A percentile compares a stretch with the other conserved stretches of the same genome.
Evolutionary conservation across 2,113 vertebrate genomes (phyloP).

Genomic region (Spea bombifrons): DNA sequence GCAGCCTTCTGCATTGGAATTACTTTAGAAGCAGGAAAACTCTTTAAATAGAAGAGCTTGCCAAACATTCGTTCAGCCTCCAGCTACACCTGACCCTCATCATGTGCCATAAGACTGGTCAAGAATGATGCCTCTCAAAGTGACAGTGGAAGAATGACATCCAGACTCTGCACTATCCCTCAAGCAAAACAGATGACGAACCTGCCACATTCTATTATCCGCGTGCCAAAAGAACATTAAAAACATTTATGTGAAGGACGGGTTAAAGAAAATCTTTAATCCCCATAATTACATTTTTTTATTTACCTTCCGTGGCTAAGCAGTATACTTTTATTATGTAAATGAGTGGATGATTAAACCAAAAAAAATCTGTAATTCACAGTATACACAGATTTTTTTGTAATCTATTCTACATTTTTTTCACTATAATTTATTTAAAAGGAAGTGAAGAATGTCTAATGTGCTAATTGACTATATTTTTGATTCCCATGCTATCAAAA

Average conservation of each 20-base stretch:
- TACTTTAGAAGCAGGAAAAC: not conserved
- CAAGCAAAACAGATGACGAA: conserved; percentile 58
- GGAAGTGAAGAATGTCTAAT: too few relatives aligned
- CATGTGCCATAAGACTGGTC: conserved; percentile 54
- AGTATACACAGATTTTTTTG: too few relatives aligned
- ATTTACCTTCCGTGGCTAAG: too few relatives aligned
- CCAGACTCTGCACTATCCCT: conserved; percentile 59
- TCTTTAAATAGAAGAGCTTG: conserved; percentile 36
- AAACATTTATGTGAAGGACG: not conserved
- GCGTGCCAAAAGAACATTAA: not conserved
- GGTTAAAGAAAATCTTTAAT: too few relatives aligned
- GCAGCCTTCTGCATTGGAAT: not conserved
- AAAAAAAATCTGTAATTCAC: too few relatives aligned
- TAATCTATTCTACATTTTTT: too few relatives aligned
- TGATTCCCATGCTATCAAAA: too few relatives aligned
- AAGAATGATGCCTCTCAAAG: conserved; percentile 54
- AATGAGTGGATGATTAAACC: too few relatives aligned
- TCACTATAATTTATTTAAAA: too few relatives aligned
- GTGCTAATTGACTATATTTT: too few relatives aligned
- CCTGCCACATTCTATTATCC: conserved; percentile 65
- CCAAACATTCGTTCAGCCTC: conserved; percentile 48
- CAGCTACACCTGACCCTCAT: conserved; percentile 55
- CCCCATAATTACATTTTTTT: too few relatives aligned
- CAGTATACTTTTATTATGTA: too few relatives aligned
- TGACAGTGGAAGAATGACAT: conserved; percentile 62